Percentiles rank a stretch among this genome's conserved stretches.
These are phyloP conservation scores for Agapetus fuscipes DNA, from an alignment of 2,888 invertebrate genomes.

Conservation along the genomic window DNA sequence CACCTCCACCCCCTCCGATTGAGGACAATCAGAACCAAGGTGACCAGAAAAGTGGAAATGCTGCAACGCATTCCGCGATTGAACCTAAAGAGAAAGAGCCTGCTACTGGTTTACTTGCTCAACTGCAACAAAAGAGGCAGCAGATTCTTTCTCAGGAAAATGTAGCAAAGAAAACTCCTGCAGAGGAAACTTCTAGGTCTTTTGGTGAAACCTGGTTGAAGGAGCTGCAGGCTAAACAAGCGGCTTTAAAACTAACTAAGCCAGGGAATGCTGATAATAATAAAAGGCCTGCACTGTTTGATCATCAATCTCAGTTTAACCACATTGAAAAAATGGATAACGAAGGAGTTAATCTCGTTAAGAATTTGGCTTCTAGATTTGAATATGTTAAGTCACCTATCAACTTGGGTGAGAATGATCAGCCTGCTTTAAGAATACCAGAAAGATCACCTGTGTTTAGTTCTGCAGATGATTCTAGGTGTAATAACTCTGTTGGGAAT, in stretches of 20 bases:
- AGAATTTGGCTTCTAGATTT: slow-evolving; percentile 72
- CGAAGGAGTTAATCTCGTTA: slow-evolving; percentile 20
- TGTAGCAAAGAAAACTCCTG: slow-evolving; percentile 29
- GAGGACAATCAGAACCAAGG: slow-evolving; percentile 58
- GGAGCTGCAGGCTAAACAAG: slow-evolving; percentile 74
- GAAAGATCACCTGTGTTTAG: not conserved
- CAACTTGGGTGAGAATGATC: slow-evolving; percentile 8
- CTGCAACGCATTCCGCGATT: not conserved
- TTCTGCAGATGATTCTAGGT: slow-evolving; percentile 1
- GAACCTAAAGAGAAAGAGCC: slow-evolving; percentile 26
- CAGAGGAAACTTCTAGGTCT: slow-evolving; percentile 29
- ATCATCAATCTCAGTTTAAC: slow-evolving; percentile 19
- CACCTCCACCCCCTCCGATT: slow-evolving; percentile 76
- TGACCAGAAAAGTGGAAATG: slow-evolving; percentile 29
- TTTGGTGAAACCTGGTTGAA: slow-evolving; percentile 60
- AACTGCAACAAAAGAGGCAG: slow-evolving; percentile 55
- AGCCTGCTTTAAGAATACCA: not conserved
- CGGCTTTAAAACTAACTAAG: slow-evolving; percentile 38
- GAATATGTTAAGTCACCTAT: slow-evolving; percentile 44
- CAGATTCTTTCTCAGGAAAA: slow-evolving; percentile 45
- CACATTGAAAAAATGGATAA: not conserved
- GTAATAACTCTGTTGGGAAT: not conserved
- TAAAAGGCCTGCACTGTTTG: no score
- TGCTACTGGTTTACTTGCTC: slow-evolving; percentile 46
- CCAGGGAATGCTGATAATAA: slow-evolving; percentile 31